Percentiles rank a stretch among this genome's conserved stretches.
phyloP scores from a whole-genome alignment of 2,113 vertebrate species.

The Nycticebus coucang region DNA sequence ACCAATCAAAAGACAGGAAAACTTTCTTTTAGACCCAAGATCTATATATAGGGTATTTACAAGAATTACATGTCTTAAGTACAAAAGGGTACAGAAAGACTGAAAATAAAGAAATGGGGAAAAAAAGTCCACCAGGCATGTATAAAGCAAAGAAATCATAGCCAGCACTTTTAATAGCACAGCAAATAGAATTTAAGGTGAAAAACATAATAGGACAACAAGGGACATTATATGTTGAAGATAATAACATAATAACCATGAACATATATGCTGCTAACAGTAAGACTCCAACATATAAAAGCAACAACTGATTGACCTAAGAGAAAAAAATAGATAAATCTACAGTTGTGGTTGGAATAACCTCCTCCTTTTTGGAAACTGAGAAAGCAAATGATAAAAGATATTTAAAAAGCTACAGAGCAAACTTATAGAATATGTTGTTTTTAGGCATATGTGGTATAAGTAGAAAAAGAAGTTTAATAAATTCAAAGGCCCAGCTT shows the following conservation, averaged over 20 bases:
- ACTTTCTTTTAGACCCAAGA: neutral
- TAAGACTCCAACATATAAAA: slow-evolving; percentile 28
- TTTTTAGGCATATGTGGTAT: neutral
- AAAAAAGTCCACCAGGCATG: slow-evolving; percentile 1
- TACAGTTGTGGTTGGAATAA: neutral
- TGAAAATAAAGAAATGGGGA: neutral
- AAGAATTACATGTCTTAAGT: neutral
- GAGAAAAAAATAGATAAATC: neutral
- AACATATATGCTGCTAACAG: neutral
- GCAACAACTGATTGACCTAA: neutral
- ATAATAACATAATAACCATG: neutral
- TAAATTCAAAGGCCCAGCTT: neutral
- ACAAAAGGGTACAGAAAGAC: neutral
- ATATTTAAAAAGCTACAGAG: neutral
- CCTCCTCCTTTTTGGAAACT: neutral
- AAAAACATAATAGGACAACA: neutral
- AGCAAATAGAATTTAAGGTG: neutral
- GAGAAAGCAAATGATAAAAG: neutral
- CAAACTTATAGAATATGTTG: neutral
- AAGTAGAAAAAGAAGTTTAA: slow-evolving; percentile 27
- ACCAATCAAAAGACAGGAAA: neutral
- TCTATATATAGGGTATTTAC: neutral
- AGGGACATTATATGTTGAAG: neutral
- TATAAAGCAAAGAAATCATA: neutral
- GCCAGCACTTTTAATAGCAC: neutral